These are phyloP conservation scores for Peromyscus leucopus DNA, from an alignment of 2,113 vertebrate genomes.

Conservation along the genomic window DNA sequence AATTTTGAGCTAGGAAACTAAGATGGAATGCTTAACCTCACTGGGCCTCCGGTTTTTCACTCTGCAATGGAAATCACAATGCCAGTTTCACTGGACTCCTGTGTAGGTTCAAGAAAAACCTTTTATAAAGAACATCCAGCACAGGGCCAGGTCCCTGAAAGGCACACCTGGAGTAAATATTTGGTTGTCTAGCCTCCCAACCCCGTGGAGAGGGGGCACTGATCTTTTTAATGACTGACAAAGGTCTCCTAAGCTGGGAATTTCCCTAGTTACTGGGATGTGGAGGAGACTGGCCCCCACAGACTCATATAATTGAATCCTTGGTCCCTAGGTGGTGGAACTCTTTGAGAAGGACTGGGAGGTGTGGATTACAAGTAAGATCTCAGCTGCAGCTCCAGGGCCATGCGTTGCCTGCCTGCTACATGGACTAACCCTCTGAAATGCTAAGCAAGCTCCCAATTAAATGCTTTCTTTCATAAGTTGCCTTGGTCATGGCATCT, in stretches of 20 bases:
- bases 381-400: neutral
- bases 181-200: neutral
- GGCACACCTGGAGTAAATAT: neutral
- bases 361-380: neutral
- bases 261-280: neutral
- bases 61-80: neutral
- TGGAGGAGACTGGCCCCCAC: neutral
- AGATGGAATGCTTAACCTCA: neutral
- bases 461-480: neutral
- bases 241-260: neutral
- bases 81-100: neutral
- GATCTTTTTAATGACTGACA: neutral
- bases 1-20: neutral
- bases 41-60: neutral
- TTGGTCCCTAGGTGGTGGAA: neutral
- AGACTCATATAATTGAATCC: neutral
- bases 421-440: neutral
- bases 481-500: neutral
- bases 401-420: neutral
- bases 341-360: neutral
- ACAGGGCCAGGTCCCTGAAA: neutral
- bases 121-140: neutral
- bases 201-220: neutral
- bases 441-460: neutral
- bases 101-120: neutral